Evolutionary conservation across 2,888 invertebrate genomes (phyloP).

Genomic region (Lydus trimaculatus): DNA sequence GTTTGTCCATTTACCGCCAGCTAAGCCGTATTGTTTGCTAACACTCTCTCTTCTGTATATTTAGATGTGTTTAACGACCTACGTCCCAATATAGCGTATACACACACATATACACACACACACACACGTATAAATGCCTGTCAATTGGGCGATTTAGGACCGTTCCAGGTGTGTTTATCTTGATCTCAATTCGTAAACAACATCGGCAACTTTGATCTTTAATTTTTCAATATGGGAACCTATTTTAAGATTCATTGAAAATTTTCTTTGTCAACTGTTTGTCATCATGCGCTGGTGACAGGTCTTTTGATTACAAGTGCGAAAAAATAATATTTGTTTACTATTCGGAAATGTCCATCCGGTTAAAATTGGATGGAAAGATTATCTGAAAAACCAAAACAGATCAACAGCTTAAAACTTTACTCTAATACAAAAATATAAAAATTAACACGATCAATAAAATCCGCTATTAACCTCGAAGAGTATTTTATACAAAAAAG

Average conservation of each 20-base stretch:
- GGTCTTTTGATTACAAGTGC: conserved; percentile 50
- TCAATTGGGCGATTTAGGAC: conserved; percentile 57
- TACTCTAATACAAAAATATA: neutral
- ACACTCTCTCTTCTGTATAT: conserved; percentile 51
- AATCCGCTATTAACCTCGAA: neutral
- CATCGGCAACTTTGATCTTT: conserved; percentile 54
- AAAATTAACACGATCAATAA: neutral
- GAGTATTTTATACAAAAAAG: neutral
- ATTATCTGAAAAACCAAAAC: neutral
- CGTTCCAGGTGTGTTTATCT: conserved; percentile 59
- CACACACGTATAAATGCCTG: conserved; percentile 45
- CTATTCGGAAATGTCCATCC: neutral
- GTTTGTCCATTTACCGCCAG: conserved; percentile 61
- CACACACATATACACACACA: neutral
- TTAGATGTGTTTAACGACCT: conserved; percentile 42
- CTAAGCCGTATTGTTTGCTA: conserved; percentile 57
- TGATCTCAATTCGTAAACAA: conserved; percentile 54
- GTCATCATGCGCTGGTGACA: conserved; percentile 37
- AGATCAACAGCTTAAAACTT: neutral
- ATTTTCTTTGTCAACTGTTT: neutral
- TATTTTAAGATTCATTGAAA: conserved; percentile 22
- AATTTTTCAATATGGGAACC: conserved; percentile 35
- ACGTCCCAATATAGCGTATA: conserved; percentile 24
- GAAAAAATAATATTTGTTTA: conserved; percentile 55
- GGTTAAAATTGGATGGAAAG: neutral